Conservation (phyloP, 1,140 invertebrate genomes). For the Drosophila arizonae region DNA sequence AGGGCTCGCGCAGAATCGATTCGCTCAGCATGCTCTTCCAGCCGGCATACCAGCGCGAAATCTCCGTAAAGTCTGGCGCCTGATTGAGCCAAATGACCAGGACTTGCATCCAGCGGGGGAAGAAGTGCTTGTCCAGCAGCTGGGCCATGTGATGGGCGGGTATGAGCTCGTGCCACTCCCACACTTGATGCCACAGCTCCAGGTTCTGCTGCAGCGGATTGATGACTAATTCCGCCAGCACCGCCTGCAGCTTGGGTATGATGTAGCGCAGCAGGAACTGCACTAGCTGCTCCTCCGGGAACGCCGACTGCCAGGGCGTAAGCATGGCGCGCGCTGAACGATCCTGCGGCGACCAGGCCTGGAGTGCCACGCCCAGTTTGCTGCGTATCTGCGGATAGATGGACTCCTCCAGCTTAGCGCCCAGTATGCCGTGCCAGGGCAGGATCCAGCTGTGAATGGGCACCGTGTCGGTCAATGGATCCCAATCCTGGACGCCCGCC, state of each 20-base stretch:
- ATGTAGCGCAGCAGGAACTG: constrained; percentile 95
- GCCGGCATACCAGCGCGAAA: constrained; percentile 93
- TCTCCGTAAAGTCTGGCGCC: constrained; percentile 91
- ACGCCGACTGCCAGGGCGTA: constrained; percentile 95
- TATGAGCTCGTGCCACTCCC: constrained; percentile 92
- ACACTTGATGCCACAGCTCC: constrained; percentile 91
- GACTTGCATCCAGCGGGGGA: constrained; percentile 92
- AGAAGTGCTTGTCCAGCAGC: constrained; percentile 92
- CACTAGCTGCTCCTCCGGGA: constrained; percentile 91
- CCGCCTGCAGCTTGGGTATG: constrained; percentile 92
- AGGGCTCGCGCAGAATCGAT: constrained; percentile 86
- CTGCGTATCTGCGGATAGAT: constrained; percentile 97
- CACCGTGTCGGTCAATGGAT: constrained; percentile 95
- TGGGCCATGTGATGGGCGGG: constrained; percentile 88
- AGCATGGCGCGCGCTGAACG: constrained; percentile 95
- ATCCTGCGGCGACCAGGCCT: constrained; percentile 96
- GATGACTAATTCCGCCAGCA: constrained; percentile 89
- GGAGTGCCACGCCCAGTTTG: constrained; percentile 93
- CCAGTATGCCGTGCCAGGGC: constrained; percentile 89
- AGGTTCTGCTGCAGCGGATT: constrained; percentile 93
- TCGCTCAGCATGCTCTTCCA: constrained; percentile 93
- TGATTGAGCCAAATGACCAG: constrained; percentile 92
- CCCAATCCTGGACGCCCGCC: constrained; percentile 94
- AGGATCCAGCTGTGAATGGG: constrained; percentile 98
- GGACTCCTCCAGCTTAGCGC: constrained; percentile 87